Percentiles rank a stretch among this genome's conserved stretches.
These are phyloP conservation scores for Calliopum simillimum DNA, from an alignment of 2,888 invertebrate species.

Conservation along the genomic window DNA sequence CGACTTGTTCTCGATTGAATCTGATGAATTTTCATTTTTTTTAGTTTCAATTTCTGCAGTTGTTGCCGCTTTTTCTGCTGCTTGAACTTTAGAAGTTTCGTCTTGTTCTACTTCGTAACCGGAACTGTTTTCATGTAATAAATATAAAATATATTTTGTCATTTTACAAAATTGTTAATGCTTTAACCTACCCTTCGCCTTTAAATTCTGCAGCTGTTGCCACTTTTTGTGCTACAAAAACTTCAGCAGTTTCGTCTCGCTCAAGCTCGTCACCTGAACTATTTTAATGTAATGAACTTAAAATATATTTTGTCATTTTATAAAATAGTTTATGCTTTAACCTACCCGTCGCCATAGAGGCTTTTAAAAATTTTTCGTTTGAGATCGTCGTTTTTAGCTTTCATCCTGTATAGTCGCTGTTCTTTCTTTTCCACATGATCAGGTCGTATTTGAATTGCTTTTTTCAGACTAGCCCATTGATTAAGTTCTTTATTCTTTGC, in stretches of 20 bases:
- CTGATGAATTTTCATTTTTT: constrained; percentile 15
- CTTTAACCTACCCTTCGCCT: background rate
- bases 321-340: no score
- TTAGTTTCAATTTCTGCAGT: background rate
- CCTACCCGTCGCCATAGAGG: constrained; percentile 71
- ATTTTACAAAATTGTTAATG: constrained; percentile 5
- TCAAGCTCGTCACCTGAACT: constrained; percentile 64
- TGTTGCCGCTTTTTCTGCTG: constrained; percentile 28
- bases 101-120: constrained; percentile 63
- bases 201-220: constrained; percentile 11
- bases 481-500: constrained; percentile 95
- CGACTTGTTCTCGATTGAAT: constrained; percentile 32
- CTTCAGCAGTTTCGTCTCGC: constrained; percentile 47
- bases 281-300: constrained; percentile 21
- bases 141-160: constrained; percentile 20
- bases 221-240: constrained; percentile 28
- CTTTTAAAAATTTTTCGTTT: constrained; percentile 86
- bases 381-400: constrained; percentile 77
- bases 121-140: constrained; percentile 51
- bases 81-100: constrained; percentile 33
- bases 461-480: constrained; percentile 94
- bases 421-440: constrained; percentile 85
- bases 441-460: constrained; percentile 81
- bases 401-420: constrained; percentile 78
- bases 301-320: constrained; percentile 9